Evolutionary conservation across 2,888 invertebrate genomes (phyloP), one percentile per base, ranked within the genome.

Genomic region (Phaonia tiefii): DNA sequence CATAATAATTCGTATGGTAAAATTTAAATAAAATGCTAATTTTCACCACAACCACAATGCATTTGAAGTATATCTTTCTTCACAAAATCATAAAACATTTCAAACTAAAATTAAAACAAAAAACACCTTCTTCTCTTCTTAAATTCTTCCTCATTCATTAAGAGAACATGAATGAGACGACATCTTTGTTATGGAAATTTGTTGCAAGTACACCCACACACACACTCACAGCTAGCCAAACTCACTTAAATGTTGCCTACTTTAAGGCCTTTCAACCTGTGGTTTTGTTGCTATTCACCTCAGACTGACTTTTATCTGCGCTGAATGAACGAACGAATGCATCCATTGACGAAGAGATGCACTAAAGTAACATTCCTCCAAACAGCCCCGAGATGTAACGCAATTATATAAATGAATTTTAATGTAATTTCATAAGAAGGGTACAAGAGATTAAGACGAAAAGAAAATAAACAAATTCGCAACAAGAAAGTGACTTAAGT

Each of bases 381-480:
- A n/a, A 63, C 54, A 51, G 67, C 78, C 63, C 69, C 42, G 63
- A 63, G 75, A 17, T 78, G 56, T 69, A 78, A 78, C 67, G 67
- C 77, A 81, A 81, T 81, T 81, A 81, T 56, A 69, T 63, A 73
- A 76, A 80, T 76, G 70, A 80, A 76, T 80, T 73, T 77, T 65
- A 76, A 65, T 76, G 76, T 31, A 58, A 20, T 39, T 15, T 15
- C 26, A 42, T 37, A 54, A 67, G 39, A 58, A 58, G 49, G n/a
- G 20, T 22, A 31, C 20, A 8, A 20, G 4, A 51, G 3, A 51
- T 15, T n/a, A n/a, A 7, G 7, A 20, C 51, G 22, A n/a, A 7
- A 42, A 22, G 63, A 13, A 63, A 63, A 42, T 17, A 42, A 42
- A 42, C 37, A 42, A 15, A 42, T 63, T 17, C 22, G n/a, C n/a